These are phyloP conservation scores for Sphyrna mokarran DNA, from an alignment of 2,113 vertebrate genomes.

Conservation along the genomic window DNA sequence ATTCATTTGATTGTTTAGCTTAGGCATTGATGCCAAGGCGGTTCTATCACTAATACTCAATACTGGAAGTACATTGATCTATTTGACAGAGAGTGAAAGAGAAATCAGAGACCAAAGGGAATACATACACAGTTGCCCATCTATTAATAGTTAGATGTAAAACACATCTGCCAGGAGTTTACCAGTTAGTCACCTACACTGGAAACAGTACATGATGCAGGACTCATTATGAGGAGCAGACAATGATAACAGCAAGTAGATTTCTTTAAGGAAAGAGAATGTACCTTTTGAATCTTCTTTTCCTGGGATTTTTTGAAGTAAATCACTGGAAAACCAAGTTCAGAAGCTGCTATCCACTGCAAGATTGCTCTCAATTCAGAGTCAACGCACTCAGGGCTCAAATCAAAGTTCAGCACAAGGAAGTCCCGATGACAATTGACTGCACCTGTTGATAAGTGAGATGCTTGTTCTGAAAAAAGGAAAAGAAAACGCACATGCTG, in stretches of 20 bases:
- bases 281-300: constrained; percentile 75
- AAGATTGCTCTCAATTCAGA: constrained; percentile 74
- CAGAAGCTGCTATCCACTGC: constrained; percentile 93
- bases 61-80: not conserved
- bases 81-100: not conserved
- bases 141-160: not conserved
- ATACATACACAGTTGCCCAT: not conserved
- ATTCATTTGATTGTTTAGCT: not conserved
- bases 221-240: not conserved
- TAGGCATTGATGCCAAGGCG: not conserved
- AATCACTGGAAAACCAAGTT: constrained; percentile 79
- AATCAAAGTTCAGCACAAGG: constrained; percentile 83
- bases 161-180: not conserved
- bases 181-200: not conserved
- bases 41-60: not conserved
- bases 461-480: constrained; percentile 59
- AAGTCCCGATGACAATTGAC: constrained; percentile 62
- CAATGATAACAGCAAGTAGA: not conserved
- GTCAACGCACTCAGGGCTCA: constrained; percentile 70
- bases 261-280: not conserved
- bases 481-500: not conserved
- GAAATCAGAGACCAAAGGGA: not conserved
- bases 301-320: constrained; percentile 86
- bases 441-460: constrained; percentile 53
- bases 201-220: not conserved